Conservation (phyloP, 2,888 invertebrate genomes). For the Metopia argyrocephala region DNA sequence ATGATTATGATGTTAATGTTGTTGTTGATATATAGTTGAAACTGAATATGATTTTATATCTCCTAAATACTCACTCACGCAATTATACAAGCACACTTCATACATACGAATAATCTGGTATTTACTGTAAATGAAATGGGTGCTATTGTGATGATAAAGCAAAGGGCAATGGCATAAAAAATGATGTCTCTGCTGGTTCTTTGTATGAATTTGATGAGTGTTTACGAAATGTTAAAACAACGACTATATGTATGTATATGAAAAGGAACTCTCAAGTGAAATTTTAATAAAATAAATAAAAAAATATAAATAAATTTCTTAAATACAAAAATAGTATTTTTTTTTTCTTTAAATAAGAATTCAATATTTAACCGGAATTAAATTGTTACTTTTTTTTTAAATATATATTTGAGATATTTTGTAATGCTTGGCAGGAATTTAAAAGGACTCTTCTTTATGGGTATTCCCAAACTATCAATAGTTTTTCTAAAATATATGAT, state of each 20-base stretch:
- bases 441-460: no score
- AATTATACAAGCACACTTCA: neutral
- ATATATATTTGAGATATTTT: no score
- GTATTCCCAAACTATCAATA: no score
- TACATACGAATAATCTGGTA: neutral
- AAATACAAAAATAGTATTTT: no score
- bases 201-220: slow-evolving; percentile 42
- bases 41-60: slow-evolving; percentile 54
- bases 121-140: slow-evolving; percentile 42
- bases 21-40: slow-evolving; percentile 40
- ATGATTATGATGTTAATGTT: slow-evolving; percentile 30
- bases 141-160: slow-evolving; percentile 35
- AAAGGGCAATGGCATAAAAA: slow-evolving; percentile 1
- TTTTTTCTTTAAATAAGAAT: no score
- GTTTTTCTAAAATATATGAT: no score
- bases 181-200: neutral
- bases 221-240: slow-evolving; percentile 24
- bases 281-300: neutral
- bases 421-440: no score
- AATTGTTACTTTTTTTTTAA: no score
- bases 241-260: neutral
- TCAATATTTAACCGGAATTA: no score
- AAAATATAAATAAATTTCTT: no score
- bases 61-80: slow-evolving; percentile 19
- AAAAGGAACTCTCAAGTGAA: no score